Conservation (phyloP, 2,113 vertebrate species). For the Oreochromis tanganicae region DNA sequence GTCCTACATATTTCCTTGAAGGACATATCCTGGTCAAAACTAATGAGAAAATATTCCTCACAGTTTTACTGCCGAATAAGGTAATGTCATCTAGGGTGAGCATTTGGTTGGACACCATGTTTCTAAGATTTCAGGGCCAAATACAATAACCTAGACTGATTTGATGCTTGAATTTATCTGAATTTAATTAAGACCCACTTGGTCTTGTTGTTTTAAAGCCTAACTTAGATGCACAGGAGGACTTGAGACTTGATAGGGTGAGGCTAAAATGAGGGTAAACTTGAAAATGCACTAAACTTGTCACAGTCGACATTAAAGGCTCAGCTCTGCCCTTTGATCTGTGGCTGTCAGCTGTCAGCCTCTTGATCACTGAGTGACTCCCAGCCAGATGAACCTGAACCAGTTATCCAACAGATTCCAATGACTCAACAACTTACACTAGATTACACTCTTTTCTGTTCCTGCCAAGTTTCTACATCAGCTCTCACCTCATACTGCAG, state of each 20-base stretch:
- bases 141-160: not conserved
- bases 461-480: slow-evolving; percentile 9
- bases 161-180: not conserved
- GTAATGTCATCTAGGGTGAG: not conserved
- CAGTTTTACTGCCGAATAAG: not conserved
- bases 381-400: not conserved
- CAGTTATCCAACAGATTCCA: not conserved
- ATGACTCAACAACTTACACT: not conserved
- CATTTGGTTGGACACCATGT: not conserved
- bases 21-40: not conserved
- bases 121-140: not conserved
- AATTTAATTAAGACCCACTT: not conserved
- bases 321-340: not conserved
- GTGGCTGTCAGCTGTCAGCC: not conserved
- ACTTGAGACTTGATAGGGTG: not conserved
- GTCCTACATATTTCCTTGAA: not conserved
- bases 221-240: not conserved
- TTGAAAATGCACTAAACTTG: not conserved
- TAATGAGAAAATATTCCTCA: not conserved
- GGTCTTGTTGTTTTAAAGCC: not conserved
- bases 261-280: not conserved
- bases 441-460: not conserved
- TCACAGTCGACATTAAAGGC: not conserved
- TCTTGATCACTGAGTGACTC: not conserved
- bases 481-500: not conserved